Evolutionary conservation across 2,888 invertebrate genomes (phyloP).

Genomic region (Minunthozetes semirufus): DNA sequence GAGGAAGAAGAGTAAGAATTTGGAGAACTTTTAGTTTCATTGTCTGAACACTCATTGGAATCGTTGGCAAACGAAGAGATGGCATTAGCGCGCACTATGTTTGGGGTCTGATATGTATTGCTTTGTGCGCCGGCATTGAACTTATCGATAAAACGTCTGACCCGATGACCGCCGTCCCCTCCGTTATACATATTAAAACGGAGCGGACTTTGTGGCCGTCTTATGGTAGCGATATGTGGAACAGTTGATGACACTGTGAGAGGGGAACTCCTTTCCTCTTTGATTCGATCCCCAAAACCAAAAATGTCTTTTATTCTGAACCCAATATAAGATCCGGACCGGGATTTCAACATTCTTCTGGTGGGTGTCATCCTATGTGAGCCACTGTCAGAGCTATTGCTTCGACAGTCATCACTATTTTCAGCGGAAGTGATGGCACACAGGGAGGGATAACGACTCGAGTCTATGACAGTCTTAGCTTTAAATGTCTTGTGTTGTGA

Average conservation of each 20-base stretch:
- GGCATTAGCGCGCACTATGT: conserved; percentile 22
- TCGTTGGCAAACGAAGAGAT: conserved; percentile 24
- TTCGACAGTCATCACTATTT: conserved; percentile 32
- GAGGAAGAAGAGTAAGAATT: not conserved
- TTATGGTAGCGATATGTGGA: conserved; percentile 16
- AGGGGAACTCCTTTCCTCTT: conserved; percentile 10
- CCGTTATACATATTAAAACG: conserved; percentile 28
- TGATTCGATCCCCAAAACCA: conserved; percentile 12
- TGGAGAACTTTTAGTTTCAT: not conserved
- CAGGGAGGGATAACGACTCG: conserved; percentile 82
- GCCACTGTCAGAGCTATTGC: conserved; percentile 1
- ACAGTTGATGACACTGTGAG: not conserved
- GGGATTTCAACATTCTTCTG: conserved; percentile 40
- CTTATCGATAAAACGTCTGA: conserved; percentile 9
- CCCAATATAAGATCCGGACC: conserved; percentile 36
- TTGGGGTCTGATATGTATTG: conserved; percentile 11
- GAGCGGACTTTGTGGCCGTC: conserved; percentile 14
- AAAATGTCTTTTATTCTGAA: conserved; percentile 37
- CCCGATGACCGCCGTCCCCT: conserved; percentile 7
- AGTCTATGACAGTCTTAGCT: conserved; percentile 76
- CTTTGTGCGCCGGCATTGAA: not conserved
- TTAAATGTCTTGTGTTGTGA: conserved; percentile 61
- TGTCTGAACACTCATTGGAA: not conserved
- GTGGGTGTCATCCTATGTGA: conserved; percentile 40
- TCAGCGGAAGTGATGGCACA: conserved; percentile 68